Evolutionary conservation across 1,140 invertebrate genomes (phyloP).

Genomic region (Myzus persicae): DNA sequence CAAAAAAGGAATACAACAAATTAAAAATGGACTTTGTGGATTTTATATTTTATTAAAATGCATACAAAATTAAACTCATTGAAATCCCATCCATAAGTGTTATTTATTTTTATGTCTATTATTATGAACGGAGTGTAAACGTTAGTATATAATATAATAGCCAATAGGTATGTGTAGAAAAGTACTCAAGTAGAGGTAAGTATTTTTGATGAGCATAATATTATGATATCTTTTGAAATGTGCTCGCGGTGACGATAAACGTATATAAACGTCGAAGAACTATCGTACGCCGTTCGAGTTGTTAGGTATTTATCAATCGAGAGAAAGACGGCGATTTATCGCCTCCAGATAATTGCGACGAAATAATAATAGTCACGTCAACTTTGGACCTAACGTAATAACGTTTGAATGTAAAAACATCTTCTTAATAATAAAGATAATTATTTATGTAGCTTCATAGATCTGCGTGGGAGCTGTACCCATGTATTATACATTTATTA

Average conservation of each 20-base stretch:
- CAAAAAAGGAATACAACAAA: not conserved
- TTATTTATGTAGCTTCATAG: not conserved
- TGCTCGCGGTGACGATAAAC: not conserved
- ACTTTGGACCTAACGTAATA: not conserved
- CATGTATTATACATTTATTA: too few species aligned
- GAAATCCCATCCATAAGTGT: not conserved
- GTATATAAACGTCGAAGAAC: not conserved
- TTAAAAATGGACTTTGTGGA: not conserved
- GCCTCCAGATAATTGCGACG: not conserved
- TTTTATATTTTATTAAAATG: not conserved
- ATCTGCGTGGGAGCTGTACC: not conserved
- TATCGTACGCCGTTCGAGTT: not conserved
- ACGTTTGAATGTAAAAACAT: not conserved
- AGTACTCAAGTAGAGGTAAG: too few species aligned
- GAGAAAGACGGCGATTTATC: not conserved
- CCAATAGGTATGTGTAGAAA: not conserved
- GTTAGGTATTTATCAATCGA: not conserved
- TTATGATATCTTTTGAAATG: too few species aligned
- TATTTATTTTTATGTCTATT: not conserved
- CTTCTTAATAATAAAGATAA: not conserved
- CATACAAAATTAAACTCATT: too few species aligned
- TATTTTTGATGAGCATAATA: too few species aligned
- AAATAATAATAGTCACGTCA: not conserved
- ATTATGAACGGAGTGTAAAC: too few species aligned
- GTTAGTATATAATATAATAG: too few species aligned